These are phyloP conservation scores for Caenorhabditis tropicalis DNA, from an alignment of 1,140 invertebrate species.

Conservation along the genomic window DNA sequence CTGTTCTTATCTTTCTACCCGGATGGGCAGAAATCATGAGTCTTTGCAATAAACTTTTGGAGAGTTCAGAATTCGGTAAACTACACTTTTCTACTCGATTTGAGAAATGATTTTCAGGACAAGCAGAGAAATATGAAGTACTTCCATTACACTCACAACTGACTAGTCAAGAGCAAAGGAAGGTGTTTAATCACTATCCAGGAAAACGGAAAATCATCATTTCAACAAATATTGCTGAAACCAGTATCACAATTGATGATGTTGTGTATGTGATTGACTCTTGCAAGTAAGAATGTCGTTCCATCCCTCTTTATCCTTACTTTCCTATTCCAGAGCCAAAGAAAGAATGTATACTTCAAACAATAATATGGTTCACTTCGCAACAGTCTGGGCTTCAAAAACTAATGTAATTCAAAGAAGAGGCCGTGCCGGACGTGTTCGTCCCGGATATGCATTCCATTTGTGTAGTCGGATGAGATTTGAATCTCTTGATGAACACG, in stretches of 20 bases:
- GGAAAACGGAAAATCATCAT: slow-evolving; percentile 76
- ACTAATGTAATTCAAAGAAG: slow-evolving; percentile 78
- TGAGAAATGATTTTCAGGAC: slow-evolving; percentile 6
- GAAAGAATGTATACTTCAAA: slow-evolving; percentile 66
- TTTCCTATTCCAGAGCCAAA: slow-evolving; percentile 57
- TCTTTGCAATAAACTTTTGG: slow-evolving; percentile 76
- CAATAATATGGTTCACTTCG: slow-evolving; percentile 70
- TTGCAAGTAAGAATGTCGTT: slow-evolving; percentile 76
- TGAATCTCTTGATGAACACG: slow-evolving; percentile 73
- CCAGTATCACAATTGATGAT: slow-evolving; percentile 89
- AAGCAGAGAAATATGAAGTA: slow-evolving; percentile 59
- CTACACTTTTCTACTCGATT: not conserved
- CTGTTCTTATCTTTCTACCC: slow-evolving; percentile 87
- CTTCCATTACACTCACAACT: slow-evolving; percentile 69
- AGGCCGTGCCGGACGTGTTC: slow-evolving; percentile 79
- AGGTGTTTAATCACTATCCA: slow-evolving; percentile 79
- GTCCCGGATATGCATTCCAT: slow-evolving; percentile 82
- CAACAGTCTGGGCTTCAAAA: slow-evolving; percentile 75
- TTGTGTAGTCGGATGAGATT: slow-evolving; percentile 74
- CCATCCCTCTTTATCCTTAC: not conserved
- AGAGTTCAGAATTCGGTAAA: slow-evolving; percentile 75
- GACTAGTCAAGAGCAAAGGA: slow-evolving; percentile 79
- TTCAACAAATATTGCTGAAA: slow-evolving; percentile 92
- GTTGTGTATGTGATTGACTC: slow-evolving; percentile 88
- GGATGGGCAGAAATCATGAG: slow-evolving; percentile 89